phyloP scores from a whole-genome alignment of 2,797 vertebrate species.

The Nyctalus aviator region DNA sequence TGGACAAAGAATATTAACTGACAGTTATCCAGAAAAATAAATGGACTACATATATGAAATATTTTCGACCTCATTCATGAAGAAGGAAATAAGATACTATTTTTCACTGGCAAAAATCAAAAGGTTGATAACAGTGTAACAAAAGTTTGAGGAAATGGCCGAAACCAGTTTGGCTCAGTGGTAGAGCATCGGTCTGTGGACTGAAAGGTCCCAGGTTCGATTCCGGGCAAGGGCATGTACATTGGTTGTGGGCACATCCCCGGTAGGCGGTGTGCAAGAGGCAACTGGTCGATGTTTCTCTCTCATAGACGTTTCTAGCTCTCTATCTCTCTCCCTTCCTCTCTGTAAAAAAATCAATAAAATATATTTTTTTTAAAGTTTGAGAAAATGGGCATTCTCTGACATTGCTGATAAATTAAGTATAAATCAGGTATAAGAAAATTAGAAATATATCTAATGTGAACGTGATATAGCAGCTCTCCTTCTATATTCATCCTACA shows the following conservation, averaged over 20 bases:
- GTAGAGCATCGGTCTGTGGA: no score
- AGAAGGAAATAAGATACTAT: constrained; percentile 2
- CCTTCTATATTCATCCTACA: background rate
- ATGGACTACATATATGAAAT: background rate
- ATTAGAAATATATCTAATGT: constrained; percentile 24
- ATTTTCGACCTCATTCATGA: background rate
- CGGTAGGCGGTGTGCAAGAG: no score
- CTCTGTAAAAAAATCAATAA: no score
- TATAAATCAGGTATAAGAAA: background rate
- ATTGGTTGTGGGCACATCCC: no score
- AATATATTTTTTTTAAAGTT: background rate
- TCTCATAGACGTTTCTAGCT: no score
- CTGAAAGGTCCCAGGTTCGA: no score
- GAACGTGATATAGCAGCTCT: background rate
- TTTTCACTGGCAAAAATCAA: constrained; percentile 26
- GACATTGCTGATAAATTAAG: background rate
- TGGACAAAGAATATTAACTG: background rate
- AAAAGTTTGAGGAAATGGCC: background rate
- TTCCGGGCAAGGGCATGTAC: no score
- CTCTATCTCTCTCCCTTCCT: no score
- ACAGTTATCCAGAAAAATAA: constrained; percentile 27
- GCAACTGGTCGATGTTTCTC: no score
- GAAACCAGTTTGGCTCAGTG: no score
- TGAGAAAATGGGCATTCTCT: background rate
- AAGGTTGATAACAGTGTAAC: constrained; percentile 1